Evolutionary conservation across 2,888 invertebrate genomes (phyloP).

Genomic region (Cyclophora punctaria): DNA sequence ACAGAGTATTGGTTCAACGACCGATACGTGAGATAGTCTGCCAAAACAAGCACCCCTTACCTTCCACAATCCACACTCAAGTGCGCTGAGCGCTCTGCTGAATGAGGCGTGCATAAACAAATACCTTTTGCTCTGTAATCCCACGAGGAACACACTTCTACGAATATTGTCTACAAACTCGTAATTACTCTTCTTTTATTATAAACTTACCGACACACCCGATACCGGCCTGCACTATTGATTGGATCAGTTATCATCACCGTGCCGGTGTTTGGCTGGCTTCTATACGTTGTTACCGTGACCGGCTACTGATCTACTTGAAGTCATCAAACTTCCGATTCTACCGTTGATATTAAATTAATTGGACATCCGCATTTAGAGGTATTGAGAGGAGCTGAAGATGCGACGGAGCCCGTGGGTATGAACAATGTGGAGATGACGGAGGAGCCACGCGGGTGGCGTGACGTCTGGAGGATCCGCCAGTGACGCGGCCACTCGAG

Average conservation of each 20-base stretch:
- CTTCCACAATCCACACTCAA: conserved; percentile 39
- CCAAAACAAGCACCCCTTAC: conserved; percentile 66
- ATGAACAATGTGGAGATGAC: conserved; percentile 11
- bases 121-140: conserved; percentile 2
- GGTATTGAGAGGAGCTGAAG: no score
- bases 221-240: no score
- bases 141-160: not conserved
- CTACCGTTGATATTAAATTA: no score
- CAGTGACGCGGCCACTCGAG: conserved; percentile 17
- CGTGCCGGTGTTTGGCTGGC: no score
- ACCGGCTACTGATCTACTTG: no score
- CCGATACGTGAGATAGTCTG: conserved; percentile 49
- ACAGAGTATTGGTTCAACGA: conserved; percentile 45
- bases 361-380: no score
- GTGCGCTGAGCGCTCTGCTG: conserved; percentile 22
- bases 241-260: no score
- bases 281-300: no score
- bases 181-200: no score
- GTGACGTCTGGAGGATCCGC: conserved; percentile 16
- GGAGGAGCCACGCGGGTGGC: conserved; percentile 28
- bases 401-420: not conserved
- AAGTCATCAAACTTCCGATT: no score
- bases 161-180: no score
- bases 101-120: conserved; percentile 20
- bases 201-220: no score